Base-by-base conservation (phyloP, 2,888 invertebrate species). In the Disparrhopalites patrizii region DNA sequence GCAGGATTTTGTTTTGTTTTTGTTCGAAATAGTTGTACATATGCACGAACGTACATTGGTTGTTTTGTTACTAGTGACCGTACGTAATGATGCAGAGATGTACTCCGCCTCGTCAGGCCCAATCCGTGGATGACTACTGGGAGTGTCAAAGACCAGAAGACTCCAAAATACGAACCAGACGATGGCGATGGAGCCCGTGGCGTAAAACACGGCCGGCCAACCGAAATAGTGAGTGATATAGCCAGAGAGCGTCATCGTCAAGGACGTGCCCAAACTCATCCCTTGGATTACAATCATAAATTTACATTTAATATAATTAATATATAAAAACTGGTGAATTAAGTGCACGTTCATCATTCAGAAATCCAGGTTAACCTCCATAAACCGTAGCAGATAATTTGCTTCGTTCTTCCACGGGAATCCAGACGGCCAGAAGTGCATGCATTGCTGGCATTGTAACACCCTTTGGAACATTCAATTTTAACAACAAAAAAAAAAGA, bases 181-280 rank as follows among this genome's bases (percentile, higher is more conserved):
- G 5, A 91, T 83, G 0, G 91, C 90, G 27, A 89, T 79, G 0
- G 86, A 79, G 0, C 93, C 93, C 76, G 92, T 91, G 62, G 91
- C 80, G 78, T 93, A 93, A 81, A 93, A 93, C 50, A 91, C 89
- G 10, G 91, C 83, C 0, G 91, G 91, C 93, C 93, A 93, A 1
- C 93, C 93, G n/a, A 86, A 87, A 71, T 83, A 84, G 0, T 89
- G 87, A 76, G 91, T 92, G 0, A 93, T 81, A 85, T 89, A 88
- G 0, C 92, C 91, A 1, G 91, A 89, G 73, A 92, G 78, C 0
- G 93, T 92, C 75, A 93, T 81, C 0, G 91, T 91, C 68, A 92
- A 82, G 1, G 94, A 90, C 66, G 93, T 93, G 40, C 94, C 95
- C 77, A 94, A 88, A 79, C 93, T 92, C n/a, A 91, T 85, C 70